Evolutionary conservation across 2,113 vertebrate genomes (phyloP).

Genomic region (Pseudolaguvia tuberculata): DNA sequence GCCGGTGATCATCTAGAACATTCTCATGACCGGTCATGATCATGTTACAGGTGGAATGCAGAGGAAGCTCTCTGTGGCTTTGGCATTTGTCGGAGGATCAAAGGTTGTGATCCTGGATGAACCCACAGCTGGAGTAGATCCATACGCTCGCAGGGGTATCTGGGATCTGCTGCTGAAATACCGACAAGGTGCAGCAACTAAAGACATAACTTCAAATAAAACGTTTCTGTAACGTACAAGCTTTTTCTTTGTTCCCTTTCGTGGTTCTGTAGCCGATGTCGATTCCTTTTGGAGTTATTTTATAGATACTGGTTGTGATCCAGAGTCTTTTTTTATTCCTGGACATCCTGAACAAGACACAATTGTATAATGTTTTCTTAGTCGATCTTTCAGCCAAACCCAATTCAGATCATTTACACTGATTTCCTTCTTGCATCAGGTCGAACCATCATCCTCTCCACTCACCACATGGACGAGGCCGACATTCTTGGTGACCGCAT

Average conservation of each 20-base stretch:
- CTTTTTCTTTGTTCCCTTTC: background rate
- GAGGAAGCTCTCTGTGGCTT: constrained; percentile 91
- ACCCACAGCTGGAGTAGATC: constrained; percentile 94
- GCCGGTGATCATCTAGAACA: background rate
- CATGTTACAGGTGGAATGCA: constrained; percentile 87
- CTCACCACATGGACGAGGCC: constrained; percentile 98
- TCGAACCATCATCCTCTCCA: constrained; percentile 94
- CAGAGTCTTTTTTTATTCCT: background rate
- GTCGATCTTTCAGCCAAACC: no score
- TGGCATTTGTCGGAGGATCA: constrained; percentile 96
- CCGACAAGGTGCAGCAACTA: constrained; percentile 75
- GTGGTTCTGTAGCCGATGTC: background rate
- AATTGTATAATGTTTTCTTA: no score
- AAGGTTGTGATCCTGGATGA: constrained; percentile 97
- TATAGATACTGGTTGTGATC: no score
- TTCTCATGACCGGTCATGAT: background rate
- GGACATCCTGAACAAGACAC: background rate
- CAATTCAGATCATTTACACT: background rate
- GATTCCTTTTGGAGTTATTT: no score
- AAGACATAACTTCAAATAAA: background rate
- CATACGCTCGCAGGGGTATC: constrained; percentile 93
- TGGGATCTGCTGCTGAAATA: constrained; percentile 97
- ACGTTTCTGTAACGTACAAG: background rate
- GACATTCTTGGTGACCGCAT: constrained; percentile 95
- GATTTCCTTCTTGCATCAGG: constrained; percentile 60